These are phyloP conservation scores for Stenopsyche tienmushanensis DNA, from an alignment of 1,140 invertebrate species.

Conservation along the genomic window DNA sequence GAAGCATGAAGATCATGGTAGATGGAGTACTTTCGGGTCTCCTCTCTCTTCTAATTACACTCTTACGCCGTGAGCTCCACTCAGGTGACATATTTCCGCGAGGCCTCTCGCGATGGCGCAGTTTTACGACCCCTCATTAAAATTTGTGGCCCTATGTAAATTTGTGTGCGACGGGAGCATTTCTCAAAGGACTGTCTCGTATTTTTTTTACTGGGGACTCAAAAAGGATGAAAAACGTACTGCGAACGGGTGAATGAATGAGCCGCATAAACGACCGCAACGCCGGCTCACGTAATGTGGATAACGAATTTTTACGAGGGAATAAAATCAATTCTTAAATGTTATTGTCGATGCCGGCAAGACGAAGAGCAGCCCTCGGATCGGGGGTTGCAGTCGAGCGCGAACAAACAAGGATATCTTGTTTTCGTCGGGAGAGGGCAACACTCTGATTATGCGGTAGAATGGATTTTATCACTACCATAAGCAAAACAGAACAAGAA, in stretches of 20 bases:
- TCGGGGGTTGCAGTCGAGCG: too few species aligned
- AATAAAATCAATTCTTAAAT: too few species aligned
- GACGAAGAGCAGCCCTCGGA: too few species aligned
- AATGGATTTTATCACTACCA: not conserved
- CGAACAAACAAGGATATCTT: too few species aligned
- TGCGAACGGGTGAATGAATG: not conserved
- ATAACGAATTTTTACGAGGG: too few species aligned
- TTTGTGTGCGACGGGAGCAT: not conserved
- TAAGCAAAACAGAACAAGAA: not conserved
- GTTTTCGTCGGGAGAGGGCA: too few species aligned
- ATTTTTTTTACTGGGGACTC: not conserved
- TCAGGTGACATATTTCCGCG: not conserved
- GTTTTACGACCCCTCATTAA: not conserved
- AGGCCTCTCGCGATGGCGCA: not conserved
- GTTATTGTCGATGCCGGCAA: too few species aligned
- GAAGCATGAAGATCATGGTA: too few species aligned
- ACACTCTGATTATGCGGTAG: not conserved
- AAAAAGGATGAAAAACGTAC: not conserved
- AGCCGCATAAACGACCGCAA: too few species aligned
- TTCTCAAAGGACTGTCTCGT: not conserved
- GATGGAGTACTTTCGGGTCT: too few species aligned
- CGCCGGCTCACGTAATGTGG: too few species aligned
- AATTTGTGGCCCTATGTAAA: not conserved
- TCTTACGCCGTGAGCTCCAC: not conserved
- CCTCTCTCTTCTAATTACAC: not conserved